Conservation (phyloP, 2,888 invertebrate species). For the Chrysotoxum bicinctum region DNA sequence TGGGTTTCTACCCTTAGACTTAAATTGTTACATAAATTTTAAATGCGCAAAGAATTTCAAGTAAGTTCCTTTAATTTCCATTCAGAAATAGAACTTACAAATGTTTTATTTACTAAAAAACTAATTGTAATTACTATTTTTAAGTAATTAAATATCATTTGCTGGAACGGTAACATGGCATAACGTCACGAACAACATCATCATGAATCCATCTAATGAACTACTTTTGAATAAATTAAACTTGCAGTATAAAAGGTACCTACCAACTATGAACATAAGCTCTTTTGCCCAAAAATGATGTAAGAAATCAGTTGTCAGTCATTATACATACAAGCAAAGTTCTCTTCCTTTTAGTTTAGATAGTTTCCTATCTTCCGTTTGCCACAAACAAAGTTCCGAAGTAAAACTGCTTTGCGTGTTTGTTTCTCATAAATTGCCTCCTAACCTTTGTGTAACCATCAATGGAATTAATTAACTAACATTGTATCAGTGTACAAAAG, state of each 20-base stretch:
- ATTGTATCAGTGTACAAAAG: not conserved
- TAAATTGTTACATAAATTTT: too few relatives aligned
- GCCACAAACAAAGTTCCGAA: not conserved
- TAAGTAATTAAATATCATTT: not conserved
- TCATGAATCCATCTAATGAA: conserved; percentile 2
- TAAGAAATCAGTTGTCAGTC: conserved; percentile 20
- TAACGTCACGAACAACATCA: conserved; percentile 29
- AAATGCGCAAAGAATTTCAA: too few relatives aligned
- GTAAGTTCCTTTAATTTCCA: not conserved
- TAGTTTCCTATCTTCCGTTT: conserved; percentile 39
- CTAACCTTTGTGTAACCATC: conserved; percentile 22
- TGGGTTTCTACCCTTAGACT: too few relatives aligned
- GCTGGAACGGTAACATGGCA: not conserved
- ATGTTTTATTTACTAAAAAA: not conserved
- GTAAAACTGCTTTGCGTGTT: conserved; percentile 53
- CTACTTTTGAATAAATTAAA: conserved; percentile 12
- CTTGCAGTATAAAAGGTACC: conserved; percentile 4
- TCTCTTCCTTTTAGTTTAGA: not conserved
- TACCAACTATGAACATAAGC: not conserved
- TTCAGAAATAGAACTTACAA: not conserved
- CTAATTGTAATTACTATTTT: not conserved
- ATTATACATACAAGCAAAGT: too few relatives aligned
- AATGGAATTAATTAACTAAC: conserved; percentile 37
- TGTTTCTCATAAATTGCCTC: conserved; percentile 24
- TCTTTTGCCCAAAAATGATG: not conserved